These are phyloP conservation scores for Aphaenogaster rudis DNA, from an alignment of 1,140 invertebrate genomes.

Conservation along the genomic window DNA sequence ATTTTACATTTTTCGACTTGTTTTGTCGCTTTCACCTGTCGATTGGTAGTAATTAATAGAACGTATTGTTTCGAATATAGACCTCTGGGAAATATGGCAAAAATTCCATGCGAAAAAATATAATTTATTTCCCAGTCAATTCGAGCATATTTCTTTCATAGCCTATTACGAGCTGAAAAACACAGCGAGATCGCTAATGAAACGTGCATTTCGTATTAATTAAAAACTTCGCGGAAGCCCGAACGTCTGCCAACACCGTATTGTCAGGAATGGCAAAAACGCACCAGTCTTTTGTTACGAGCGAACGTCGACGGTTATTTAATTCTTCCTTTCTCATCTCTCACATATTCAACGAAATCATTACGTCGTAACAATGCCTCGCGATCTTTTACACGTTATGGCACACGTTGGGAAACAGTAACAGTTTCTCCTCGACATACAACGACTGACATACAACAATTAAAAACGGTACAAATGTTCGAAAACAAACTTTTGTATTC, in stretches of 20 bases:
- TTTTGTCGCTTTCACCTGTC: not conserved
- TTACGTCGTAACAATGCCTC: not conserved
- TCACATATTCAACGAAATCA: conserved; percentile 18
- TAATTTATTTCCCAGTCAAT: conserved; percentile 17
- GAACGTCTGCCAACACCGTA: not conserved
- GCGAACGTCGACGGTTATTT: conserved; percentile 45
- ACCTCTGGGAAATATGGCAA: not conserved
- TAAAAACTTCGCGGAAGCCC: conserved; percentile 42
- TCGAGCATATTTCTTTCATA: conserved; percentile 36
- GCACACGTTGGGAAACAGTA: not conserved
- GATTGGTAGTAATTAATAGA: conserved; percentile 32
- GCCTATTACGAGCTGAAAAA: conserved; percentile 27
- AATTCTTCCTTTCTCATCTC: conserved; percentile 22
- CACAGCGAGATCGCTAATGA: conserved; percentile 42
- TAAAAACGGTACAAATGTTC: conserved; percentile 15
- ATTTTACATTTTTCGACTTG: conserved; percentile 20
- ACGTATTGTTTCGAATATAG: not conserved
- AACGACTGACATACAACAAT: not conserved
- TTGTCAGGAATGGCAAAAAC: conserved; percentile 19
- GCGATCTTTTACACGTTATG: not conserved
- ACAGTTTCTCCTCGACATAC: not conserved
- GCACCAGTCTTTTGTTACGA: conserved; percentile 18
- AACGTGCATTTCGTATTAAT: conserved; percentile 53
- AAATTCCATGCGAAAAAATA: conserved; percentile 9
- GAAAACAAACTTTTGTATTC: not conserved